These are phyloP conservation scores for Zosterops japonicus DNA, from an alignment of 2,113 vertebrate species.

Conservation along the genomic window DNA sequence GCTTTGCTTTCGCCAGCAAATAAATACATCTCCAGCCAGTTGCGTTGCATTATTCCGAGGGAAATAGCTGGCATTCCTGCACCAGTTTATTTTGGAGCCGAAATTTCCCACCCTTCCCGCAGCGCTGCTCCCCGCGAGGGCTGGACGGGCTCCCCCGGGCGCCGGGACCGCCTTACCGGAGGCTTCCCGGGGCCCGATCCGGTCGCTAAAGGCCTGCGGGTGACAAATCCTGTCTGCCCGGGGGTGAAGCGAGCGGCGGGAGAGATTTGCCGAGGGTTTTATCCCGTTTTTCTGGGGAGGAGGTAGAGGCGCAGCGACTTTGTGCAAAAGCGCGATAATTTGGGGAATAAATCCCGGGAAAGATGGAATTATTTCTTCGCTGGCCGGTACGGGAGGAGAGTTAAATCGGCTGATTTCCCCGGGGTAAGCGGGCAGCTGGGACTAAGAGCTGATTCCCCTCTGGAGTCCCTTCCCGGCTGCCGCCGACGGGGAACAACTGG, in stretches of 20 bases:
- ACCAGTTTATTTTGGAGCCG: slow-evolving; percentile 63
- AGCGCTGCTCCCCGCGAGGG: neutral
- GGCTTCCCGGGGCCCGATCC: neutral
- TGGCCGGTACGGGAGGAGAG: neutral
- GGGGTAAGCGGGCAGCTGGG: neutral
- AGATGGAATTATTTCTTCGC: neutral
- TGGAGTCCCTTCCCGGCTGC: neutral
- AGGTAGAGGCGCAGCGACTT: neutral
- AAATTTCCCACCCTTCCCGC: slow-evolving; percentile 60
- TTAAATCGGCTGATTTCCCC: neutral
- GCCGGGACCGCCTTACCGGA: neutral
- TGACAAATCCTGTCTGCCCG: neutral
- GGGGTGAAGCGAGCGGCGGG: neutral
- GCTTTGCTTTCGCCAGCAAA: neutral
- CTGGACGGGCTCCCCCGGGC: neutral
- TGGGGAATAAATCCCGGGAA: neutral
- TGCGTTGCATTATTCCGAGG: slow-evolving; percentile 39
- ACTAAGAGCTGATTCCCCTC: neutral
- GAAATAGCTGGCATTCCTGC: slow-evolving; percentile 66
- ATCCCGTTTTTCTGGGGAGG: neutral
- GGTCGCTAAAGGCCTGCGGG: neutral
- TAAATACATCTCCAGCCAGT: slow-evolving; percentile 45
- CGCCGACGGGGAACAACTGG: neutral
- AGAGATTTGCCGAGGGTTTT: fast-evolving
- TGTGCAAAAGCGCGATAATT: neutral